Evolutionary conservation across 2,888 invertebrate genomes (phyloP).

Genomic region (Lathronympha strigana): DNA sequence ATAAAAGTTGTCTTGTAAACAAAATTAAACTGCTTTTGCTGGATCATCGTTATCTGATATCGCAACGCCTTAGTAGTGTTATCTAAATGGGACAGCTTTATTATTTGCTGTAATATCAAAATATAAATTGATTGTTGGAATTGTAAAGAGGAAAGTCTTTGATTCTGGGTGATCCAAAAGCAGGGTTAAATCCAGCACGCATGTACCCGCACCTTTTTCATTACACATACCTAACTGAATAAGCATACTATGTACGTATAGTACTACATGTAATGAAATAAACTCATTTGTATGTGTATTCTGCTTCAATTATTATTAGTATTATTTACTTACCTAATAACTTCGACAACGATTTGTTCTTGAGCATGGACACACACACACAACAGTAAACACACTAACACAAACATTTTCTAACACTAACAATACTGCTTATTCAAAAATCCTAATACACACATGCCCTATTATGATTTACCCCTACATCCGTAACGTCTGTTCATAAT

Average conservation of each 20-base stretch:
- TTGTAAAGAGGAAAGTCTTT: too few species aligned
- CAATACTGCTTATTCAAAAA: conserved; percentile 3
- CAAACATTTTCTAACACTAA: conserved; percentile 23
- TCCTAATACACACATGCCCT: not conserved
- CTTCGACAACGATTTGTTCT: conserved; percentile 23
- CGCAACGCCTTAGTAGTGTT: not conserved
- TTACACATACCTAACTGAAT: too few species aligned
- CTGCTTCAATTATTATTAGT: too few species aligned
- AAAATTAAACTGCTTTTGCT: conserved; percentile 6
- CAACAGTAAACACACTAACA: conserved; percentile 19
- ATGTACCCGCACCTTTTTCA: too few species aligned
- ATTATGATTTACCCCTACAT: not conserved
- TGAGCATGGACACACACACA: conserved; percentile 29
- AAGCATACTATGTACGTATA: too few species aligned
- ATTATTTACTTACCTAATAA: conserved; percentile 17
- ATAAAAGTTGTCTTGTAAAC: conserved; percentile 6
- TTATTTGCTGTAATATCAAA: not conserved
- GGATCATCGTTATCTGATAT: conserved; percentile 26
- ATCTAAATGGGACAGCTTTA: conserved; percentile 1
- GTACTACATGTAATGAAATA: too few species aligned
- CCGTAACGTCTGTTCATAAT: not conserved
- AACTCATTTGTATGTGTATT: too few species aligned
- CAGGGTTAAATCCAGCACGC: too few species aligned
- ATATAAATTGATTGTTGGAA: too few species aligned
- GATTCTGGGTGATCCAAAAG: too few species aligned